Conservation (phyloP, 2,888 invertebrate species). For the Eupithecia inturbata region DNA sequence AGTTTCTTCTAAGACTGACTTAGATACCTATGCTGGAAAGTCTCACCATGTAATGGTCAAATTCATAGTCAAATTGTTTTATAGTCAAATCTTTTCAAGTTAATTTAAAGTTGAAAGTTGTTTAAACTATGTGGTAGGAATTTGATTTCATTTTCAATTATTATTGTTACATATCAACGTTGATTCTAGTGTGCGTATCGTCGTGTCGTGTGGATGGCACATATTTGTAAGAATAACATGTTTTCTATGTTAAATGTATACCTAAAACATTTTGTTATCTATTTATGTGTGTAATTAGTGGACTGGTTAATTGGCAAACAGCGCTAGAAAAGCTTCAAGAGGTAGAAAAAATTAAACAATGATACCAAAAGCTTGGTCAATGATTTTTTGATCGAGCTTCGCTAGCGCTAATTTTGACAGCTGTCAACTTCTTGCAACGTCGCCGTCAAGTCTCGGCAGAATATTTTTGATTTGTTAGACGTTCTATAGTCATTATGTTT, state of each 20-base stretch:
- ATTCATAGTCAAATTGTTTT: background rate
- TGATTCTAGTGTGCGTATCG: slow-evolving; percentile 62
- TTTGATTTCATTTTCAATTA: slow-evolving; percentile 56
- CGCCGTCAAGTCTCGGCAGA: slow-evolving; percentile 46
- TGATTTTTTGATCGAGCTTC: background rate
- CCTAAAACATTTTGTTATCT: slow-evolving; percentile 37
- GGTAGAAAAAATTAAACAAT: background rate
- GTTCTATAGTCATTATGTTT: slow-evolving; percentile 65
- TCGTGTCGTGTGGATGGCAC: slow-evolving; percentile 79
- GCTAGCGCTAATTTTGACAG: background rate
- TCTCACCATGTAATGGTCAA: background rate
- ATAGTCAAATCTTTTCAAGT: background rate
- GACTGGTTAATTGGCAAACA: background rate
- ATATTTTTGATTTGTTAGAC: slow-evolving; percentile 44
- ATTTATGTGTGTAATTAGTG: background rate
- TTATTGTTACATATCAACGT: slow-evolving; percentile 78
- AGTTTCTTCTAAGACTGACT: slow-evolving; percentile 6
- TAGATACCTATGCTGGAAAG: background rate
- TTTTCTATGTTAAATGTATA: slow-evolving; percentile 41
- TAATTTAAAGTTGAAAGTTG: slow-evolving; percentile 19
- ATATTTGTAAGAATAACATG: slow-evolving; percentile 49
- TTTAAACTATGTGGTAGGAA: slow-evolving; percentile 48
- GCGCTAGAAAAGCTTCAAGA: background rate
- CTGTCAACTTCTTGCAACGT: slow-evolving; percentile 48
- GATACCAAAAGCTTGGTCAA: background rate